Conservation (phyloP, 1,140 invertebrate genomes). For the Ectropis grisescens region DNA sequence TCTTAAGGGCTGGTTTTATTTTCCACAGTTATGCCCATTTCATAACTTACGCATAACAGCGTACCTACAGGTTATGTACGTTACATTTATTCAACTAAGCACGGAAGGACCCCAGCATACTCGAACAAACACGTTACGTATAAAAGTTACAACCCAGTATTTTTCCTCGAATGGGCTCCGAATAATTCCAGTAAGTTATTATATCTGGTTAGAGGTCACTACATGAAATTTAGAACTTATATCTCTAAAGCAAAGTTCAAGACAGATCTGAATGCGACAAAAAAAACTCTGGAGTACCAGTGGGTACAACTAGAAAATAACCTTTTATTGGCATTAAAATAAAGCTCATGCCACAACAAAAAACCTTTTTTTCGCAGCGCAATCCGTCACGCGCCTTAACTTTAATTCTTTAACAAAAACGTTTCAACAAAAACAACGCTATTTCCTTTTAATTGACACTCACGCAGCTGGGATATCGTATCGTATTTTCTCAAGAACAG, state of each 20-base stretch:
- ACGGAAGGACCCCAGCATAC: too few species aligned
- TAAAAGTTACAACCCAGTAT: too few species aligned
- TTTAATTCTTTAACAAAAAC: slow-evolving; percentile 14
- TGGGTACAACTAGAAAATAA: slow-evolving; percentile 35
- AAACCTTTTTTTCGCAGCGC: slow-evolving; percentile 15
- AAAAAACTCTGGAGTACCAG: slow-evolving; percentile 22
- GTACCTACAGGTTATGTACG: too few species aligned
- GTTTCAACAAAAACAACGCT: slow-evolving; percentile 6
- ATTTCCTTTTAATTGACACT: slow-evolving; percentile 7
- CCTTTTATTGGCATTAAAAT: slow-evolving; percentile 60
- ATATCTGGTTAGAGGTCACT: slow-evolving; percentile 38
- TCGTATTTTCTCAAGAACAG: slow-evolving; percentile 9
- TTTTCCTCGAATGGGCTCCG: neutral
- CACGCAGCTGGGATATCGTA: slow-evolving; percentile 3
- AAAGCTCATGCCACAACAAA: slow-evolving; percentile 30
- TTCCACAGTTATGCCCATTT: too few species aligned
- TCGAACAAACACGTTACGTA: too few species aligned
- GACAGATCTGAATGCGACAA: slow-evolving; percentile 38
- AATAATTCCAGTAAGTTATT: slow-evolving; percentile 24
- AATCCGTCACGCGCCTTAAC: slow-evolving; percentile 14
- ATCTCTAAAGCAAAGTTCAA: slow-evolving; percentile 22
- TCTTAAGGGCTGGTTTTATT: too few species aligned
- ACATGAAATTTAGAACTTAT: slow-evolving; percentile 46
- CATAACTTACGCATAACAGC: too few species aligned
- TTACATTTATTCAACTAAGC: too few species aligned